A percentile compares a stretch with the other conserved stretches of the same genome.
Evolutionary conservation across 2,113 vertebrate species (phyloP).

Genomic region (Stigmatopora argus): DNA sequence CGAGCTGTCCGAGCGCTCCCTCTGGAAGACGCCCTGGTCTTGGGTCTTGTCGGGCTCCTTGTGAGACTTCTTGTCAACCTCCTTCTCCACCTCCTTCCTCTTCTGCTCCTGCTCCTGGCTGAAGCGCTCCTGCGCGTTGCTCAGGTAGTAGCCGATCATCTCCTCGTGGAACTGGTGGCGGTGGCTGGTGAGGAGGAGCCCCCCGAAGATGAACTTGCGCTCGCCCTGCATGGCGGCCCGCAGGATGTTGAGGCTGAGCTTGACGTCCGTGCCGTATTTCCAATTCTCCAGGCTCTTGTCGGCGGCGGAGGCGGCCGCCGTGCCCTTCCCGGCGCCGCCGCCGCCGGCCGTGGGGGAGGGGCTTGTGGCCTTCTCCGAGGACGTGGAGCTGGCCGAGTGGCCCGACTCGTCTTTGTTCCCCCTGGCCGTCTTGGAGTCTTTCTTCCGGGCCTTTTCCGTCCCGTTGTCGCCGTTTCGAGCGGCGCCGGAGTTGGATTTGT

Average conservation of each 20-base stretch:
- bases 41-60: slow-evolving; percentile 45
- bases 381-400: slow-evolving; percentile 86
- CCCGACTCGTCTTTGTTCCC: slow-evolving; percentile 89
- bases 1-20: slow-evolving; percentile 76
- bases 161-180: slow-evolving; percentile 98
- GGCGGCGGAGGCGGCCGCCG: slow-evolving; percentile 8
- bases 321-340: slow-evolving; percentile 62
- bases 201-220: slow-evolving; percentile 96
- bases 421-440: slow-evolving; percentile 71
- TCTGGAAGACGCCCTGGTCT: slow-evolving; percentile 61
- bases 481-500: slow-evolving; percentile 77
- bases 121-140: slow-evolving; percentile 93
- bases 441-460: slow-evolving; percentile 64
- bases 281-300: slow-evolving; percentile 83
- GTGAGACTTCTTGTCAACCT: slow-evolving; percentile 64
- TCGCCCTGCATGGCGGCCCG: slow-evolving; percentile 98
- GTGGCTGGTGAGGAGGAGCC: slow-evolving; percentile 92
- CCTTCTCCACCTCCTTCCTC: slow-evolving; percentile 69
- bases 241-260: slow-evolving; percentile 96
- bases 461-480: slow-evolving; percentile 56
- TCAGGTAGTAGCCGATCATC: slow-evolving; percentile 97
- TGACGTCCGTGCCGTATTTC: slow-evolving; percentile 98
- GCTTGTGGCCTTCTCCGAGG: slow-evolving; percentile 87
- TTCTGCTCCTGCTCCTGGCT: slow-evolving; percentile 93
- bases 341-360: slow-evolving; percentile 89